Evolutionary conservation across 2,888 invertebrate species (phyloP).

Genomic region (Heliconius cydno): DNA sequence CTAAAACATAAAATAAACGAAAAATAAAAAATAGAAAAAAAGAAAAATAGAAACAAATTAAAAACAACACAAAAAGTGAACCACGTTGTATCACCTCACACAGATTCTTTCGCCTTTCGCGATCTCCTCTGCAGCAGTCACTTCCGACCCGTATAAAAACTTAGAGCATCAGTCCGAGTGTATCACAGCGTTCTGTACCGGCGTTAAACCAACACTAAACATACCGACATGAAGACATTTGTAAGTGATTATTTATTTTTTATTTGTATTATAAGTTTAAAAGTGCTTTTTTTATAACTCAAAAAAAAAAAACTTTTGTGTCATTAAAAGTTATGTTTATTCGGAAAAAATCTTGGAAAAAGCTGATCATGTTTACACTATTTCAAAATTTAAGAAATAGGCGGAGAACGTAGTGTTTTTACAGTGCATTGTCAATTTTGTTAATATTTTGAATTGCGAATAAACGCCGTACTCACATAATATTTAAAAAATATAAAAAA

Average conservation of each 20-base stretch:
- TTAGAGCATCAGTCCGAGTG: slow-evolving; percentile 65
- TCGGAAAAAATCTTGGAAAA: no score
- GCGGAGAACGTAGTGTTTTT: no score
- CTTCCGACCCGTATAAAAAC: slow-evolving; percentile 79
- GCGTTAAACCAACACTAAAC: slow-evolving; percentile 44
- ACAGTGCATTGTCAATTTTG: no score
- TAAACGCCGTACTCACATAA: no score
- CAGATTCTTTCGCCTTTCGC: slow-evolving; percentile 67
- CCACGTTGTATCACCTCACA: slow-evolving; percentile 58
- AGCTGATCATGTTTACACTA: no score
- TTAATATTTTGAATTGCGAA: no score
- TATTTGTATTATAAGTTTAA: slow-evolving; percentile 30
- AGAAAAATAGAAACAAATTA: not conserved
- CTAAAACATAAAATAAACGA: not conserved
- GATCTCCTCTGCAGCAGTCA: slow-evolving; percentile 61
- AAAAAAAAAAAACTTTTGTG: no score
- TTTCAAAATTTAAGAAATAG: no score
- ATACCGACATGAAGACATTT: slow-evolving; percentile 75
- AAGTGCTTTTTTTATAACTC: no score
- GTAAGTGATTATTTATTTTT: slow-evolving; percentile 67
- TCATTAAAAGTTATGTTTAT: no score
- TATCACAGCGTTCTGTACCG: slow-evolving; percentile 63
- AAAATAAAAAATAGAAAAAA: not conserved
- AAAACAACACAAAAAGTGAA: slow-evolving; percentile 42
- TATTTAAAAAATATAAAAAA: no score